Percentiles rank a stretch among this genome's conserved stretches.
These are phyloP conservation scores for Dicycla oo DNA, from an alignment of 2,888 invertebrate genomes.

Conservation along the genomic window DNA sequence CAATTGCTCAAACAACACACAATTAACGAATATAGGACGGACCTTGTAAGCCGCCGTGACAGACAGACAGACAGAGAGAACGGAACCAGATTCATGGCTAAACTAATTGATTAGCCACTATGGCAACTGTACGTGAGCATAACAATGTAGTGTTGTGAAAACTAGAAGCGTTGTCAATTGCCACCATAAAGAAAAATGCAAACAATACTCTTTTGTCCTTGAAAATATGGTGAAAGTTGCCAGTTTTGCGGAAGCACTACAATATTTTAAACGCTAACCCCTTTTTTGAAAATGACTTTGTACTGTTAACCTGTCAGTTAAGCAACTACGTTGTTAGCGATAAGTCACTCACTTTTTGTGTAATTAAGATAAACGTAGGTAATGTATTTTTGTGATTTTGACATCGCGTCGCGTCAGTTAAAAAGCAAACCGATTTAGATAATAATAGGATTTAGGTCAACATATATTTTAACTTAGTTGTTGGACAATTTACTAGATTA, in stretches of 20 bases:
- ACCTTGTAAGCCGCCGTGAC: conserved; percentile 22
- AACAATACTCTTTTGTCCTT: conserved; percentile 64
- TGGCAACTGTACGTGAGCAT: conserved; percentile 28
- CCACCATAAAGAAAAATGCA: conserved; percentile 43
- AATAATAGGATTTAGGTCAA: conserved; percentile 34
- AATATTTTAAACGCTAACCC: conserved; percentile 3
- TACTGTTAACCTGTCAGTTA: neutral
- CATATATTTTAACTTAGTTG: neutral
- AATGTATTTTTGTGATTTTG: conserved; percentile 39
- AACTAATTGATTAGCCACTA: conserved; percentile 42
- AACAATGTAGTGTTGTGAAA: conserved; percentile 56
- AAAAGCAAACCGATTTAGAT: conserved; percentile 40
- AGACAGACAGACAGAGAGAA: conserved; percentile 28
- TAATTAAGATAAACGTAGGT: conserved; percentile 41
- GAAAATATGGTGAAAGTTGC: conserved; percentile 59
- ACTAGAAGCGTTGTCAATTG: conserved; percentile 31
- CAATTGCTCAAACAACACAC: conserved; percentile 43
- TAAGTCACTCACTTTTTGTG: conserved; percentile 5
- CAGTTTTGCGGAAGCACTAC: conserved; percentile 12
- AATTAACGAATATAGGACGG: conserved; percentile 55
- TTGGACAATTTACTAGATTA: neutral
- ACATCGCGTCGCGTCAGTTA: neutral
- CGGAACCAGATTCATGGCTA: conserved; percentile 35
- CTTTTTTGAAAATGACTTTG: conserved; percentile 13
- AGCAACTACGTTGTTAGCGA: neutral